Evolutionary conservation across 2,113 vertebrate species (phyloP).

Genomic region (Cichladusa arquata): DNA sequence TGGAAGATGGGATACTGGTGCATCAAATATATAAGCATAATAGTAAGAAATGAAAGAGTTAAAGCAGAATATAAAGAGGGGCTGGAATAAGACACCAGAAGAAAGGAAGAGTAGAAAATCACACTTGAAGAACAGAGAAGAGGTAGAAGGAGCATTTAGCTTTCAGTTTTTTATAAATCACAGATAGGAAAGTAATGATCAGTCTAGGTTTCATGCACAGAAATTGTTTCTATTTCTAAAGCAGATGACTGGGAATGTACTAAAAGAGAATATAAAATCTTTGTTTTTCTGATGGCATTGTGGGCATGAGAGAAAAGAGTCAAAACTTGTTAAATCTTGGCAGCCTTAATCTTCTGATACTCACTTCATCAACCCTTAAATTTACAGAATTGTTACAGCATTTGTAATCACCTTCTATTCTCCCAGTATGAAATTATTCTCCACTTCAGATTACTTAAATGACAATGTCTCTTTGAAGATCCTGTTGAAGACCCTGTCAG

Average conservation of each 20-base stretch:
- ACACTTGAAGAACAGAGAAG: not conserved
- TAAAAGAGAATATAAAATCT: not conserved
- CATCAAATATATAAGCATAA: not conserved
- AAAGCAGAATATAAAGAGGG: not conserved
- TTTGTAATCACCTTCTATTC: not conserved
- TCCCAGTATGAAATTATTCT: constrained; percentile 7
- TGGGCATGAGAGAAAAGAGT: not conserved
- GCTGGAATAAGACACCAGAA: not conserved
- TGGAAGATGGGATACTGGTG: not conserved
- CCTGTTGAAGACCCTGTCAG: not conserved
- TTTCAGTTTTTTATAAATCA: not conserved
- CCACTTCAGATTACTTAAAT: constrained; percentile 16
- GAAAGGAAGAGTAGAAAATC: not conserved
- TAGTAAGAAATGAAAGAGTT: not conserved
- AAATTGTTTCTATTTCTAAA: not conserved
- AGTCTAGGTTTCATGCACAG: not conserved
- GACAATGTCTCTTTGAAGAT: constrained; percentile 3
- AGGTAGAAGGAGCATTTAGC: not conserved
- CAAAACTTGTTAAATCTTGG: not conserved
- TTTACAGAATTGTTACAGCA: not conserved
- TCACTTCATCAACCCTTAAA: not conserved
- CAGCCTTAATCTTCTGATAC: not conserved
- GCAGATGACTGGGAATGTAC: not conserved
- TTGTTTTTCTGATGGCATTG: not conserved
- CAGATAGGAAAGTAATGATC: not conserved